phyloP scores from a whole-genome alignment of 2,113 vertebrate species.

The Triplophysa siluroides region DNA sequence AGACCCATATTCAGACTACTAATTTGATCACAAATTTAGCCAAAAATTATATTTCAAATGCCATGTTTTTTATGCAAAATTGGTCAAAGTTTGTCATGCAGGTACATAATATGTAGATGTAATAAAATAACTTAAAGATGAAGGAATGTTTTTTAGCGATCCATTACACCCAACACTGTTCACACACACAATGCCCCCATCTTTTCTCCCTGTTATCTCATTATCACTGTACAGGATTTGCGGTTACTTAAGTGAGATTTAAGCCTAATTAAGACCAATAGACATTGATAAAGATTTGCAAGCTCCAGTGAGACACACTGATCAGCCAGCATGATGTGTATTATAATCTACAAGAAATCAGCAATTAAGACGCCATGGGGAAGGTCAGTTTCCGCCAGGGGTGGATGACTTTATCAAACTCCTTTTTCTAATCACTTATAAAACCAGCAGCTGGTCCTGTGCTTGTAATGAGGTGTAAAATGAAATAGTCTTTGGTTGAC shows the following conservation, averaged over 20 bases:
- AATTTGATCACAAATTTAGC: too few species aligned
- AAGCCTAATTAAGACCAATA: conserved; percentile 73
- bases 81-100: too few species aligned
- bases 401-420: conserved; percentile 47
- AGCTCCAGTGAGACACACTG: conserved; percentile 45
- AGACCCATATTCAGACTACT: too few species aligned
- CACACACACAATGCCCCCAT: background rate
- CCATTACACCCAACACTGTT: too few species aligned
- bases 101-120: too few species aligned
- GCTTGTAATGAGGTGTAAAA: background rate
- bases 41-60: too few species aligned
- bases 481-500: conserved; percentile 27
- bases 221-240: background rate
- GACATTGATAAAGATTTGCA: conserved; percentile 54
- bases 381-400: conserved; percentile 29
- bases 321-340: background rate
- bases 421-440: conserved; percentile 55
- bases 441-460: conserved; percentile 49
- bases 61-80: too few species aligned
- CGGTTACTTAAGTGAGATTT: conserved; percentile 69
- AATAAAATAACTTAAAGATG: too few species aligned
- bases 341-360: conserved; percentile 25
- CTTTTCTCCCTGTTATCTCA: background rate
- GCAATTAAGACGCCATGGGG: conserved; percentile 11
- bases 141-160: too few species aligned